Base-by-base conservation (phyloP, 1,140 invertebrate species). In the Galleria mellonella region DNA sequence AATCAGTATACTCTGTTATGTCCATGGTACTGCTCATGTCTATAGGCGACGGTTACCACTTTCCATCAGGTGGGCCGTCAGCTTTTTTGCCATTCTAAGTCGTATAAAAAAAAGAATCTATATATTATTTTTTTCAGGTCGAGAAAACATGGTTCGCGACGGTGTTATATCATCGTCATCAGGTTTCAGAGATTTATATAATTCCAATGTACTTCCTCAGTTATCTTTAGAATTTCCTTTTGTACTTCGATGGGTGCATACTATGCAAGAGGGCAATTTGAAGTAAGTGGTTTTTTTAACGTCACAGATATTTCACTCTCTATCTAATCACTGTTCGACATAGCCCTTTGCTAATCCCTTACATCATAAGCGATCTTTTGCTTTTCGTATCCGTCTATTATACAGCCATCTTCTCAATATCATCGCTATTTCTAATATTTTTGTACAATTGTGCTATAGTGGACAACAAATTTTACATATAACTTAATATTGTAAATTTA, bases 181-280 rank as follows among this genome's bases (percentile, higher is more conserved):
- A 12, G 62, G 60, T 2, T 70, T 62, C 14, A 65, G 74, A 58
- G 63, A 74, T 41, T 2, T 62, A 1, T 78, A 78, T 23, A 41
- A 75, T 23, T 45, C 55, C 4, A 39, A 55, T 9, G 9, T 72
- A 2, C 1, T 45, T 2, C 74, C 74, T 1, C 53, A 62, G 49
- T 41, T 70, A 10, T 60, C 65, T 5, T 15, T 67, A 8, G 74
- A 78, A 37, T 70, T 54, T 23, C 57, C 62, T 0, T 55, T 60
- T 1, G 56, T 48, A 0, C 42, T 65, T 2, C 55, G 74, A n/a
- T 75, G 63, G 61, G 46, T 58, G 1, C 74, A 78, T 23, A 56
- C 47, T 0, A 52, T 73, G 27, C 65, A 70, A 33, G 64, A 71
- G 38, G 62, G 63, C 5, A 49, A 35, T n/a, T 4, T 68, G 9